Conservation (phyloP, 1,140 invertebrate genomes). For the Drosophila pseudoobscura region DNA sequence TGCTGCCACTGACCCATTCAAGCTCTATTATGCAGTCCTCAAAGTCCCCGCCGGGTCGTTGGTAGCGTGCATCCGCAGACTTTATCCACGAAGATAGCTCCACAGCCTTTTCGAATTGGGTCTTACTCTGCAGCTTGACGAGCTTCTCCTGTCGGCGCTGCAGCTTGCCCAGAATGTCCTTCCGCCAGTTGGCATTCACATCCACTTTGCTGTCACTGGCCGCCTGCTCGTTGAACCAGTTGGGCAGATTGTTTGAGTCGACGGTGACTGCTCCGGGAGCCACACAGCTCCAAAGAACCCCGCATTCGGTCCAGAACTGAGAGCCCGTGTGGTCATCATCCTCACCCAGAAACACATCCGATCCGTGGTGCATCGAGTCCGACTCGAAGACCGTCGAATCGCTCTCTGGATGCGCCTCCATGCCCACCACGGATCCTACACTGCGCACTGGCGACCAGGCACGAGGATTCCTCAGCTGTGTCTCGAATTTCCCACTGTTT, state of each 20-base stretch:
- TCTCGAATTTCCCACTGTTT: constrained; percentile 83
- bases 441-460: constrained; percentile 93
- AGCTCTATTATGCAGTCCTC: constrained; percentile 91
- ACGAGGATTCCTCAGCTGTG: constrained; percentile 87
- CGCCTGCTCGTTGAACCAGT: constrained; percentile 87
- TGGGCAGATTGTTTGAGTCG: constrained; percentile 88
- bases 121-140: constrained; percentile 84
- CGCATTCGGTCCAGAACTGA: constrained; percentile 89
- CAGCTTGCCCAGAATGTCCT: constrained; percentile 88
- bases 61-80: constrained; percentile 89
- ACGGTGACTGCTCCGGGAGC: constrained; percentile 91
- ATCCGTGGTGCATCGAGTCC: constrained; percentile 84
- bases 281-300: constrained; percentile 90
- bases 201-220: constrained; percentile 86
- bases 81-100: constrained; percentile 93
- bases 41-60: constrained; percentile 86
- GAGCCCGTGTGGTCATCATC: constrained; percentile 88
- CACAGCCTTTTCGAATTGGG: constrained; percentile 88
- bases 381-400: constrained; percentile 91
- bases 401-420: constrained; percentile 91
- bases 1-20: constrained; percentile 88
- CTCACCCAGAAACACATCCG: constrained; percentile 89
- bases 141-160: constrained; percentile 84
- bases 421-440: constrained; percentile 90
- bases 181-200: constrained; percentile 89